Evolutionary conservation across 1,140 invertebrate genomes (phyloP), one percentile per base, ranked within the genome.

Genomic region (Steinernema khuongi): DNA sequence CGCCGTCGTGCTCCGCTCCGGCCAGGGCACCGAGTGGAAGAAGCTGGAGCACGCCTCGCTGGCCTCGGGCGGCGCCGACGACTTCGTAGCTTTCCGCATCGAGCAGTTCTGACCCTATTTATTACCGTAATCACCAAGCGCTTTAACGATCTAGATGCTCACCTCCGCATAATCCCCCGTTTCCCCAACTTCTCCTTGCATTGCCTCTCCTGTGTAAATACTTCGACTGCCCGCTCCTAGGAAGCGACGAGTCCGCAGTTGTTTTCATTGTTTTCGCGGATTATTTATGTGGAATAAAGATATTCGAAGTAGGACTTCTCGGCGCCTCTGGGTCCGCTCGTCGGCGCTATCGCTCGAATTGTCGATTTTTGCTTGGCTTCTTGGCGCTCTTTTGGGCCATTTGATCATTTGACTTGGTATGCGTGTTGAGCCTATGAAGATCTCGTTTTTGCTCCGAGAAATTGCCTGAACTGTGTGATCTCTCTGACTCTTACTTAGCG

Each of bases 11-110:
- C 75, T 79, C 19, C 71, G 74, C 36, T 68, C 78, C 11, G 79
- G 70, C n/a, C 32, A 71, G 14, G 79, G 76, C 1, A 36, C 33
- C 43, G 66, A 74, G 17, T 78, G 79, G 79, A 80, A 77, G 70
- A 79, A 80, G 44, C 50, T 80, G 31, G 79, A 80, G 31, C 66
- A 74, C 30, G 70, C 73, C 4, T 73, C 69, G 4, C 18, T 74
- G 29, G 72, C 68, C 71, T 29, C 31, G 36, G 30, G 18, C 36
- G 30, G 36, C 70, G 4, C 2, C 50, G 50, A 60, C 4, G 50
- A 60, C 11, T 60, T 60, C 50, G 26, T 60, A 14, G 26, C 50
- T 11, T 60, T 60, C 50, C 50, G 26, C 22, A 60, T 60, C 50
- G 50, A 60, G 26, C 50, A 60, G 19, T 60, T 60, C 50, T 60